These are phyloP conservation scores for Alentia gelatinosa DNA, from an alignment of 2,888 invertebrate species.

Conservation along the genomic window DNA sequence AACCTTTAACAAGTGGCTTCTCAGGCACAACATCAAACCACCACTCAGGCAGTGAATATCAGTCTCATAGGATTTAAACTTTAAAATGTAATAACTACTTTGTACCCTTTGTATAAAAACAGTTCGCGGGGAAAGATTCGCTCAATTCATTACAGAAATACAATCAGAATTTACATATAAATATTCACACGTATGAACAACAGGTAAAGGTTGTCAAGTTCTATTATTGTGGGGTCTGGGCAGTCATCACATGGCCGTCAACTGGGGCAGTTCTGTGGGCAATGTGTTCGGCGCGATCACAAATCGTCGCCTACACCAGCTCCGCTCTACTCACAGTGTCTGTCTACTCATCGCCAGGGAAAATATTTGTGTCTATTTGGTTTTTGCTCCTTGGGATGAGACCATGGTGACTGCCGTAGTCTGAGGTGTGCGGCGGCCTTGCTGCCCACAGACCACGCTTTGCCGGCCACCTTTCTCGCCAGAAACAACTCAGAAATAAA, in stretches of 20 bases:
- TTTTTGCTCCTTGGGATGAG: neutral
- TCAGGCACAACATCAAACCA: constrained; percentile 40
- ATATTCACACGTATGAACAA: constrained; percentile 52
- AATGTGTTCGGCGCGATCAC: neutral
- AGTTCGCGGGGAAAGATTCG: neutral
- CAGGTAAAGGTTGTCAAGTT: constrained; percentile 28
- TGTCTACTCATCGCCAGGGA: neutral
- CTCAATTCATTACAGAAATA: constrained; percentile 49
- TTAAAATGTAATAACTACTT: neutral
- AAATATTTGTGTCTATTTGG: neutral
- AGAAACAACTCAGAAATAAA: constrained; percentile 39
- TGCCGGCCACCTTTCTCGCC: neutral
- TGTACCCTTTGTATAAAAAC: constrained; percentile 38
- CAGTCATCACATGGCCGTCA: neutral
- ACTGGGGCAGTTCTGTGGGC: neutral
- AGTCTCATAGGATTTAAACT: neutral
- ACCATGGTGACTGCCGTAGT: neutral
- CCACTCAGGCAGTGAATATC: constrained; percentile 36
- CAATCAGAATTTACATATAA: constrained; percentile 44
- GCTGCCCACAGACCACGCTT: neutral
- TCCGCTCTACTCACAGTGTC: neutral
- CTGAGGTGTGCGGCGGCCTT: neutral
- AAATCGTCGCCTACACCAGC: neutral
- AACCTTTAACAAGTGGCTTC: constrained; percentile 44
- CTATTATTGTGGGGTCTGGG: constrained; percentile 13